Evolutionary conservation across 2,888 invertebrate genomes (phyloP).

Genomic region (Aspidapion aeneum): DNA sequence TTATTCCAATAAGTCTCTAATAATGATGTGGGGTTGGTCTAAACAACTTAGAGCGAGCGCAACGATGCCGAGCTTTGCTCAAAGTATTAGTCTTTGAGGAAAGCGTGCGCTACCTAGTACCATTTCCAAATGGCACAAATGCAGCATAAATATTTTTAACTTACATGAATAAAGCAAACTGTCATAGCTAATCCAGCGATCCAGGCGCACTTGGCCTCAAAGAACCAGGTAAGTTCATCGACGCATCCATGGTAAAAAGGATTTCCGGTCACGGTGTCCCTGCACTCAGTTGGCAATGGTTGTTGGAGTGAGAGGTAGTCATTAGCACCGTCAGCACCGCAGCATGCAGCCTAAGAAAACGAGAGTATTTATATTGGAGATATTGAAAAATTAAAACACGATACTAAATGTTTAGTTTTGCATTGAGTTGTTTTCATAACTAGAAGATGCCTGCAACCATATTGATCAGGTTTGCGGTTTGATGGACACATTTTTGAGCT

Average conservation of each 20-base stretch:
- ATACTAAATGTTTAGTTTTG: constrained; percentile 21
- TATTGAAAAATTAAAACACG: constrained; percentile 4
- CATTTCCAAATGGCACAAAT: not conserved
- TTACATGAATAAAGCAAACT: constrained; percentile 75
- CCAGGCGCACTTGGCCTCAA: constrained; percentile 82
- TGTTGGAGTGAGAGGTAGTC: constrained; percentile 76
- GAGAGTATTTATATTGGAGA: constrained; percentile 25
- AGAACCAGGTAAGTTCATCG: constrained; percentile 83
- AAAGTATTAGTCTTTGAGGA: too few species aligned
- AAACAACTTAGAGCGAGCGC: too few species aligned
- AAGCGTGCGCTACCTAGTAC: too few species aligned
- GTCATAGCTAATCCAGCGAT: constrained; percentile 75
- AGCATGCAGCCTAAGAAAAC: constrained; percentile 73
- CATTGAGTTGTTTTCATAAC: too few species aligned
- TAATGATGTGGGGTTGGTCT: too few species aligned
- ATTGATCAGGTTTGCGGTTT: too few species aligned
- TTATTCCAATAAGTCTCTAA: too few species aligned
- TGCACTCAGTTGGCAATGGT: constrained; percentile 78
- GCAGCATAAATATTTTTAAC: constrained; percentile 44
- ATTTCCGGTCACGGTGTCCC: constrained; percentile 85
- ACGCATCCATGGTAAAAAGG: constrained; percentile 87
- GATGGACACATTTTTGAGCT: too few species aligned
- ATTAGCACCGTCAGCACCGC: constrained; percentile 82
- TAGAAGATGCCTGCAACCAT: too few species aligned
- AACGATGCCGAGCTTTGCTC: too few species aligned